Evolutionary conservation across 2,113 vertebrate genomes (phyloP).

Genomic region (Felis catus): DNA sequence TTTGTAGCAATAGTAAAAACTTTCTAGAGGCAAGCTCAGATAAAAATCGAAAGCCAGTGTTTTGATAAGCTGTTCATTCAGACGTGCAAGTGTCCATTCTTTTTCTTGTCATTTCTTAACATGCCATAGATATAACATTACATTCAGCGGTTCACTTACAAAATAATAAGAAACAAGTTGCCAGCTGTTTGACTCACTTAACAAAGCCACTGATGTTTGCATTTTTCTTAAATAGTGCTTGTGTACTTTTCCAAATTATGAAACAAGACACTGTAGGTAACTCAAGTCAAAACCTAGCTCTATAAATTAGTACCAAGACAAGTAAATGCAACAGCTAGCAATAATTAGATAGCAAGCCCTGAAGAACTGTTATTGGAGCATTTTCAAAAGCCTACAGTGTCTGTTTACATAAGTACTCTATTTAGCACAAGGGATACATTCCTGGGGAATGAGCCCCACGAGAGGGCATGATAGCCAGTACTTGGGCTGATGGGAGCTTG

Average conservation of each 20-base stretch:
- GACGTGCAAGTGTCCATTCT: background rate
- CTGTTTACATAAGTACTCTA: background rate
- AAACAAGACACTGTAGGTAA: slow-evolving; percentile 40
- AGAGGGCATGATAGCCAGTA: background rate
- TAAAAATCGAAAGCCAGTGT: slow-evolving; percentile 15
- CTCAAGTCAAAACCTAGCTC: background rate
- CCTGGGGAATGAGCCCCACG: background rate
- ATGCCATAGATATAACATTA: background rate
- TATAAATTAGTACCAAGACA: background rate
- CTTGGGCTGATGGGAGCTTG: background rate
- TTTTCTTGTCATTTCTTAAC: background rate
- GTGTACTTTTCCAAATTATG: background rate
- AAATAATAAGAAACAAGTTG: slow-evolving; percentile 37
- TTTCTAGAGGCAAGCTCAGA: slow-evolving; percentile 16
- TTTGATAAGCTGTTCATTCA: background rate
- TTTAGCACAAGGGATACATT: background rate
- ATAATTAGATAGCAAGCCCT: background rate
- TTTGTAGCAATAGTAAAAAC: background rate
- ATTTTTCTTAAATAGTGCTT: background rate
- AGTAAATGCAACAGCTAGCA: slow-evolving; percentile 41
- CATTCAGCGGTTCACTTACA: background rate
- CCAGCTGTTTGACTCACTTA: background rate
- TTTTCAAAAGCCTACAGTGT: background rate
- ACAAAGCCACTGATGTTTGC: background rate
- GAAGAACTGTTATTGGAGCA: background rate